Evolutionary conservation across 2,797 vertebrate species (phyloP), one percentile per base, ranked within the genome.

Genomic region (Argyrosomus regius): DNA sequence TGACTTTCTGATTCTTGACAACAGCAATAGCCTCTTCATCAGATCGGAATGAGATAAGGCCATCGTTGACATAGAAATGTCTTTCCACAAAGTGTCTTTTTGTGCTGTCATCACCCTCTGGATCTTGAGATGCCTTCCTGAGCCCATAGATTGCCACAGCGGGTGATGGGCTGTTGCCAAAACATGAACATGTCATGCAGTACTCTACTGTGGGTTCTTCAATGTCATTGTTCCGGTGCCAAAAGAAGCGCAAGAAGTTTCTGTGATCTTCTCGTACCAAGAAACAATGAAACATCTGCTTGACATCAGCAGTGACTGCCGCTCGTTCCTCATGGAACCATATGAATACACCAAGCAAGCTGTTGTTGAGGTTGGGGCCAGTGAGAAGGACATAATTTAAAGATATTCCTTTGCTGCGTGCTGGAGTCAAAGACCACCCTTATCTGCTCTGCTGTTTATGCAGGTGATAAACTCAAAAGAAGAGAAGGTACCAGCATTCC

Each of bases 231-330:
- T 64, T 17, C 8, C 6, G 14, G 45, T 41, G 39, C 5, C 39
- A 46, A 48, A 48, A 14, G 26, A 65, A 35, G 28, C 4, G 26
- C 12, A 49, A 31, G 46, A 62, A 62, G 22, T 26, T 46, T 6
- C 20, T 17, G 13, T 62, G 43, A 24, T 46, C 39, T 22, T 61
- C 59, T 5, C 6, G 8, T 22, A 61, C 59, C 11, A 41, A 43
- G 22, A 62, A 62, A 26, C 39, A 61, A 16, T 62, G 22, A 18
- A 69, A 63, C 58, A 69, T 69, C 39, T 70, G 75, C 66, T 70
- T 49, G 17, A 70, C 31, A 41, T 77, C 39, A 0, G 48, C 57
- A 9, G 65, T 70, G 12, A 77, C 18, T 3, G 75, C 75, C 13
- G 70, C 56, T 6, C 3, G 57, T 1, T 77, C 57, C 18, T 69